phyloP scores from a whole-genome alignment of 1,140 invertebrate genomes.

The Zaprionus nigranus region DNA sequence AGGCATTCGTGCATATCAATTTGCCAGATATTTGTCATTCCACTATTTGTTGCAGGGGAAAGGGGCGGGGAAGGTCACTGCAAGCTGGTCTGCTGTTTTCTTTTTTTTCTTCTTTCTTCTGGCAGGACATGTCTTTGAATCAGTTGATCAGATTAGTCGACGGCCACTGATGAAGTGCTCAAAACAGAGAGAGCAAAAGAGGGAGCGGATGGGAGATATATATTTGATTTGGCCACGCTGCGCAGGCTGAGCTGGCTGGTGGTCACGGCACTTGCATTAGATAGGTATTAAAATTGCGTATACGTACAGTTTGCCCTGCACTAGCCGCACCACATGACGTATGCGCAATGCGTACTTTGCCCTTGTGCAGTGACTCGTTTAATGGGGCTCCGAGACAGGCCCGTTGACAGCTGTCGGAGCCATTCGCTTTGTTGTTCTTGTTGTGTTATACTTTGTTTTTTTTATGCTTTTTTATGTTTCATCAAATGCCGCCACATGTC shows the following conservation, averaged over 20 bases:
- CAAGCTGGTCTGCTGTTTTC: slow-evolving; percentile 13
- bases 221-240: slow-evolving; percentile 15
- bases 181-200: neutral
- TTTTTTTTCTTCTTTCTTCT: neutral
- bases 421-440: slow-evolving; percentile 39
- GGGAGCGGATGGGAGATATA: neutral
- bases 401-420: slow-evolving; percentile 65
- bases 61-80: slow-evolving; percentile 4
- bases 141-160: slow-evolving; percentile 28
- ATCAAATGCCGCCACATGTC: slow-evolving; percentile 72
- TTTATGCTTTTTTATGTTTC: slow-evolving; percentile 65
- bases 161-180: neutral
- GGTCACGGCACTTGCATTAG: slow-evolving; percentile 10
- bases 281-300: slow-evolving; percentile 23
- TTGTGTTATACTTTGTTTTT: slow-evolving; percentile 15
- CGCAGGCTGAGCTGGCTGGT: neutral
- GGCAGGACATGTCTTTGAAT: slow-evolving; percentile 27
- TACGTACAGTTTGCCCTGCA: neutral
- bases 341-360: slow-evolving; percentile 57
- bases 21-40: slow-evolving; percentile 19
- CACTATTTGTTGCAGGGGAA: slow-evolving; percentile 2
- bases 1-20: slow-evolving; percentile 23
- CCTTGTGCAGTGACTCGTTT: slow-evolving; percentile 48
- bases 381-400: slow-evolving; percentile 51
- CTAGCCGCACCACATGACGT: slow-evolving; percentile 54